Percentiles rank a stretch among this genome's conserved stretches.
Conservation (phyloP, 2,888 invertebrate species). For the Polyommatus iphigenia region DNA sequence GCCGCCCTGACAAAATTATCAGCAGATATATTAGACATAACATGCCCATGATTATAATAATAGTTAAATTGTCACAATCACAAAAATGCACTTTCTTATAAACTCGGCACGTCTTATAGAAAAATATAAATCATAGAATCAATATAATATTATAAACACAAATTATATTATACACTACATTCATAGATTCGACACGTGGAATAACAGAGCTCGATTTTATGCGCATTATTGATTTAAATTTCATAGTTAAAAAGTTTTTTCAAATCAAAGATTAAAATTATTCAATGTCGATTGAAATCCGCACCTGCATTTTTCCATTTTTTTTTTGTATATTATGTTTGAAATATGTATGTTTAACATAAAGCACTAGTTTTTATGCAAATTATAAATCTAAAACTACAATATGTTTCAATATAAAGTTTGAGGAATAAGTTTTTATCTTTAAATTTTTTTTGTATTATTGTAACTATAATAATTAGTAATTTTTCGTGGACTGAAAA, state of each 20-base stretch:
- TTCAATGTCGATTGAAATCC: not conserved
- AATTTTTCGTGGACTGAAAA: not conserved
- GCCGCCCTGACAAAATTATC: not conserved
- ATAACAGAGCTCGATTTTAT: not conserved
- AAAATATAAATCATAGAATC: conserved; percentile 8
- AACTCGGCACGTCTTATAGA: not conserved
- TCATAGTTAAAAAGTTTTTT: not conserved
- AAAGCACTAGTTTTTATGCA: not conserved
- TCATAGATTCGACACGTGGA: not conserved
- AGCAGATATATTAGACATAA: not conserved
- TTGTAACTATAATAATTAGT: not conserved
- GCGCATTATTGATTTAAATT: not conserved
- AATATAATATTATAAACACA: conserved; percentile 2
- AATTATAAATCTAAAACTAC: not conserved
- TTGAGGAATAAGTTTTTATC: not conserved
- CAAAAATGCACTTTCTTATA: not conserved
- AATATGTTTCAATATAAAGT: no score
- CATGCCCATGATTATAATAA: not conserved
- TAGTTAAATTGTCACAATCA: not conserved
- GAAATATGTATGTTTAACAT: not conserved
- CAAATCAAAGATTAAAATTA: not conserved
- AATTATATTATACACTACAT: conserved; percentile 10
- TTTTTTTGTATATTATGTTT: not conserved
- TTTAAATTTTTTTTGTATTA: not conserved
- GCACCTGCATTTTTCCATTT: not conserved